A percentile compares a stretch with the other conserved stretches of the same genome.
These are phyloP conservation scores for Gavialis gangeticus DNA, from an alignment of 2,113 vertebrate genomes.

Conservation along the genomic window DNA sequence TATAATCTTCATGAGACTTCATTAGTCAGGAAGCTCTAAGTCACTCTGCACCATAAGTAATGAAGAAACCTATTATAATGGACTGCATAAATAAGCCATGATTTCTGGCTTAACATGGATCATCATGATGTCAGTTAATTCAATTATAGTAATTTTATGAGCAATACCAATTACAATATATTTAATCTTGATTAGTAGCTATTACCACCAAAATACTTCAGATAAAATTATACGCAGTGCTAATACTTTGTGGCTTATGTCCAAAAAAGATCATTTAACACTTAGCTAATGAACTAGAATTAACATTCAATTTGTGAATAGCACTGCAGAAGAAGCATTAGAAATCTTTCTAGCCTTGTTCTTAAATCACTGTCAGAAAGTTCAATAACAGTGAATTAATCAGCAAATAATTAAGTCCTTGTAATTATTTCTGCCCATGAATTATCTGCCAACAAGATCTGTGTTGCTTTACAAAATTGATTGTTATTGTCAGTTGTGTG, in stretches of 20 bases:
- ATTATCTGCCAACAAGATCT: not conserved
- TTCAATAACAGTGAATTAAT: not conserved
- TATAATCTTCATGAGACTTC: not conserved
- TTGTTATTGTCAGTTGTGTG: not conserved
- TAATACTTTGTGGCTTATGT: not conserved
- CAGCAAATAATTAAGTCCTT: not conserved
- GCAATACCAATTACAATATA: not conserved
- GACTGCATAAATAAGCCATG: not conserved
- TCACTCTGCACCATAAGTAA: not conserved
- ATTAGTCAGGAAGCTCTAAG: not conserved
- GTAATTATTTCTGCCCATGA: not conserved
- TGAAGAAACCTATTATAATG: not conserved
- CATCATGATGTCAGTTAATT: not conserved
- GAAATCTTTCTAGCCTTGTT: not conserved
- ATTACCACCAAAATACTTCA: not conserved
- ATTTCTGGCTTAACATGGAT: not conserved
- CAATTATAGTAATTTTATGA: not conserved
- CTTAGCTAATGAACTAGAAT: not conserved
- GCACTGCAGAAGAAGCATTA: not conserved
- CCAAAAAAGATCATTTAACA: not conserved
- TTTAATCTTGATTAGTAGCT: conserved; percentile 7
- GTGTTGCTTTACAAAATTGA: not conserved
- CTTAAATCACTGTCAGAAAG: not conserved
- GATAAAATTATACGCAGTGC: not conserved
- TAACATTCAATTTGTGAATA: not conserved